Base-by-base conservation (phyloP, 2,888 invertebrate genomes). In the Limnephilus rhombicus region DNA sequence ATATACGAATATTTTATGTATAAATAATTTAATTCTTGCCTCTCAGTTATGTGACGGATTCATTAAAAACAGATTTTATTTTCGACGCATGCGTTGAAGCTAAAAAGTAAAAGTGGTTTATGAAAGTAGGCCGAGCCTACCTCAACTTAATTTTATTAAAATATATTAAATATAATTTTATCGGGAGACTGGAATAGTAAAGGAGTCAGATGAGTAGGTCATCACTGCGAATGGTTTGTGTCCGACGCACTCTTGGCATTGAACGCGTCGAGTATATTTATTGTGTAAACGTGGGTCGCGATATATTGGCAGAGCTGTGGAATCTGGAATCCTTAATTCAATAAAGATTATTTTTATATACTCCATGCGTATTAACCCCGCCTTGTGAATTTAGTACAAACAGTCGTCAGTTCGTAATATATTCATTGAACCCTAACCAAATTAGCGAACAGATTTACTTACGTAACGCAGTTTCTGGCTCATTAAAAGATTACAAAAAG, bases 161-260 rank as follows among this genome's bases (percentile, higher is more conserved):
- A 68, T 68, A n/a, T 9, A 68, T 68, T 68, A n/a, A n/a, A 68
- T 68, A 68, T 82, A 82, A 82, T 82, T 82, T 82, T 34, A 82
- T 18, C 18, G 18, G 31, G 18, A 82, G 18, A 82, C 29, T 31
- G 31, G 82, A 82, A 82, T 82, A 82, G 68, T 68, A 68, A 24
- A 68, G 15, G 31, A 34, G 34, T 82, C n/a, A 24, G 68, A 34
- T 82, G 82, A 82, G 82, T 82, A 82, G 82, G 82, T 31, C 82
- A 82, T 34, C 82, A 15, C 82, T 34, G 13, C 9, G 82, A 82
- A 34, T 82, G 82, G 82, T 82, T 82, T 34, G 34, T 18, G 31
- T 82, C 82, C 34, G 82, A 31, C 82, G 29, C 82, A 82, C 82
- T 82, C 18, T 34, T 82, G 82, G 82, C 29, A 31, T 82, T 82